Conservation (phyloP, 2,113 vertebrate genomes). For the Barbus barbus region DNA sequence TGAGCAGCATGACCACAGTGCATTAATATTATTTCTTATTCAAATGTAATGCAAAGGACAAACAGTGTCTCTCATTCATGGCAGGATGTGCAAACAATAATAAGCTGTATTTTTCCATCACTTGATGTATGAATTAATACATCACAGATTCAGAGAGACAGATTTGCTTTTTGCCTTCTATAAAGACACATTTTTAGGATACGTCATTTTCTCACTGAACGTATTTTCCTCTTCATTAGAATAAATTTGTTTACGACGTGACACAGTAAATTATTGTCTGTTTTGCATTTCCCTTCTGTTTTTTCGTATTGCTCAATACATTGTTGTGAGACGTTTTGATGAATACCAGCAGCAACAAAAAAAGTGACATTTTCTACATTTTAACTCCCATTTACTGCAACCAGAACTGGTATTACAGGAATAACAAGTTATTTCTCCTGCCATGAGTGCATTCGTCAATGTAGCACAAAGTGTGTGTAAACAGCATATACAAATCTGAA, state of each 20-base stretch:
- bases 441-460: neutral
- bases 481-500: slow-evolving; percentile 1
- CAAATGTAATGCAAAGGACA: slow-evolving; percentile 58
- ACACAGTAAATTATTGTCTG: neutral
- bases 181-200: slow-evolving; percentile 4
- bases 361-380: neutral
- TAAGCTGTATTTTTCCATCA: slow-evolving; percentile 38
- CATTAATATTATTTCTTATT: slow-evolving; percentile 61
- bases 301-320: neutral
- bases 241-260: slow-evolving; percentile 4
- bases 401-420: neutral
- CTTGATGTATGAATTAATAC: slow-evolving; percentile 42
- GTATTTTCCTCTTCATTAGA: slow-evolving; percentile 15
- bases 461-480: neutral
- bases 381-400: slow-evolving; percentile 9
- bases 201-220: neutral
- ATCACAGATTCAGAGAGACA: slow-evolving; percentile 9
- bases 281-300: slow-evolving; percentile 10
- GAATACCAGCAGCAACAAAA: neutral
- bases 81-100: slow-evolving; percentile 46
- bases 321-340: slow-evolving; percentile 4
- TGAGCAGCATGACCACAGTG: slow-evolving; percentile 47
- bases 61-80: slow-evolving; percentile 48
- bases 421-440: neutral
- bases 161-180: slow-evolving; percentile 3